A percentile compares a stretch with the other conserved stretches of the same genome.
Conservation (phyloP, 2,113 vertebrate genomes). For the Tupaia tana region DNA sequence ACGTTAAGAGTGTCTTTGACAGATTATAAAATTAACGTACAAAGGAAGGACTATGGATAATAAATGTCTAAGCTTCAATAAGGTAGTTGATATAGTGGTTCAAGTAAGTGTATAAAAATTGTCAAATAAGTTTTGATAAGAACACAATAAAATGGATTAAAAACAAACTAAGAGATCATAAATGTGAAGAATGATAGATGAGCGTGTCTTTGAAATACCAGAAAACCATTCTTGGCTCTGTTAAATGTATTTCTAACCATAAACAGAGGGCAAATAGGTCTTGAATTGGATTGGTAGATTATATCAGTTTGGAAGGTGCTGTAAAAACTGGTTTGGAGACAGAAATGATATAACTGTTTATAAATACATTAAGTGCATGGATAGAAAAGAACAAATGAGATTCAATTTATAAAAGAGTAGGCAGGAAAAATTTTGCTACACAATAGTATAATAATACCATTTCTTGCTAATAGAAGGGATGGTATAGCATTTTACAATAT, state of each 20-base stretch:
- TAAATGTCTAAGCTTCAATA: slow-evolving; percentile 59
- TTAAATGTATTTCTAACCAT: slow-evolving; percentile 55
- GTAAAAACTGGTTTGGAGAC: slow-evolving; percentile 50
- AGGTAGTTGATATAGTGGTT: slow-evolving; percentile 47
- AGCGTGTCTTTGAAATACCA: slow-evolving; percentile 44
- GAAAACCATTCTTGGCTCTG: slow-evolving; percentile 52
- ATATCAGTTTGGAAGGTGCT: slow-evolving; percentile 53
- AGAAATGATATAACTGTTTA: slow-evolving; percentile 58
- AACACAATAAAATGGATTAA: slow-evolving; percentile 64
- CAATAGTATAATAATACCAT: background rate
- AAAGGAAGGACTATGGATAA: slow-evolving; percentile 52
- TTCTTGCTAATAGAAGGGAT: slow-evolving; percentile 61
- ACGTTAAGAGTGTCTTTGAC: slow-evolving; percentile 59
- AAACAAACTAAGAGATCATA: slow-evolving; percentile 67
- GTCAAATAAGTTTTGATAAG: slow-evolving; percentile 70
- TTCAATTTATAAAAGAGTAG: slow-evolving; percentile 61
- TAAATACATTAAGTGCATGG: slow-evolving; percentile 62
- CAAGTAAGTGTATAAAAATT: slow-evolving; percentile 62
- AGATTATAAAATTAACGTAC: slow-evolving; percentile 62
- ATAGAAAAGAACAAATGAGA: slow-evolving; percentile 63
- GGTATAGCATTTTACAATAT: slow-evolving; percentile 24
- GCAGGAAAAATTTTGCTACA: slow-evolving; percentile 55
- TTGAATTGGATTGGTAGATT: slow-evolving; percentile 68
- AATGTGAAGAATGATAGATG: slow-evolving; percentile 66
- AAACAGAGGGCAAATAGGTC: slow-evolving; percentile 47